These are phyloP conservation scores for Scytalopus superciliaris DNA, from an alignment of 2,113 vertebrate species.

Conservation along the genomic window DNA sequence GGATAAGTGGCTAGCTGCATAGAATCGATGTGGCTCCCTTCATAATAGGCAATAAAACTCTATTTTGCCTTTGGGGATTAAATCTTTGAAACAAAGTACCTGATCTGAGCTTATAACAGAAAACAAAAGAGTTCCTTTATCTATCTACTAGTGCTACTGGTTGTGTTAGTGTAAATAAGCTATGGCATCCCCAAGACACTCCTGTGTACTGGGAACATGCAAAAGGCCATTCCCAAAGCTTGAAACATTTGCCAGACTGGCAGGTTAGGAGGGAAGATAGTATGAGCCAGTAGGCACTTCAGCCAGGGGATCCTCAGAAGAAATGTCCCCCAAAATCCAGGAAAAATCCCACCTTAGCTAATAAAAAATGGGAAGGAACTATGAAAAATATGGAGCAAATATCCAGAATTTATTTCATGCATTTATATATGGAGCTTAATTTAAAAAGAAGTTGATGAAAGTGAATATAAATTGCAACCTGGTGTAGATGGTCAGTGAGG, in stretches of 20 bases:
- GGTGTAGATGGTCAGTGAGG: not conserved
- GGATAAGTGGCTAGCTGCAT: not conserved
- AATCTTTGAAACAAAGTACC: not conserved
- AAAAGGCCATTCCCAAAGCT: not conserved
- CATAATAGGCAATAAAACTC: not conserved
- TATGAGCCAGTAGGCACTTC: not conserved
- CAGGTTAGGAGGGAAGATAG: not conserved
- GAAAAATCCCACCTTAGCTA: not conserved
- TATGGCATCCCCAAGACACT: not conserved
- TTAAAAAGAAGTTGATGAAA: not conserved
- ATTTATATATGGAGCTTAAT: not conserved
- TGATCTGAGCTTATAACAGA: not conserved
- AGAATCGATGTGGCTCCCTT: not conserved
- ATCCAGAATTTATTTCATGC: not conserved
- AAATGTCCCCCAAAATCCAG: fast-evolving
- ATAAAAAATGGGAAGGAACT: not conserved
- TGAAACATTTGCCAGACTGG: not conserved
- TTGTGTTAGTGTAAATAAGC: not conserved
- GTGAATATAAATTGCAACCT: not conserved
- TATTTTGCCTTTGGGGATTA: slow-evolving; percentile 14
- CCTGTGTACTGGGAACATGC: not conserved
- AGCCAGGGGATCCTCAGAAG: not conserved
- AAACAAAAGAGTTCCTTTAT: not conserved
- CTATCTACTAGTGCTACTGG: not conserved
- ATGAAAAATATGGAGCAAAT: not conserved